Conservation (phyloP, 2,888 invertebrate genomes). For the Cetonia aurata region DNA sequence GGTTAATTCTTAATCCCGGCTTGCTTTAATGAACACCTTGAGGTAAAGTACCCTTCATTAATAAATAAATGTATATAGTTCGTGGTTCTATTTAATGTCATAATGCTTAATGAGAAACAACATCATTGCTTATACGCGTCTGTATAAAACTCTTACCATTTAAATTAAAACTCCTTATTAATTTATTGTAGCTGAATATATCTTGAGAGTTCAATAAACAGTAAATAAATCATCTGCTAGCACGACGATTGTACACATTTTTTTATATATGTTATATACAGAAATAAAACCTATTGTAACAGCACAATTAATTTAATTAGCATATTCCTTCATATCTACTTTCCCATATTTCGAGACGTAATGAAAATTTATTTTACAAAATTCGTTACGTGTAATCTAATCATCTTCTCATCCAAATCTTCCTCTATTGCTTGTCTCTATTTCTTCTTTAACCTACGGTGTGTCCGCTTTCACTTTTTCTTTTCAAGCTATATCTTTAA, state of each 20-base stretch:
- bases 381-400: too few species aligned
- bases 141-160: neutral
- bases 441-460: too few species aligned
- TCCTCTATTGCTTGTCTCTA: too few species aligned
- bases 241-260: too few species aligned
- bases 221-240: slow-evolving; percentile 23
- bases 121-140: slow-evolving; percentile 16
- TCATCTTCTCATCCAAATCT: too few species aligned
- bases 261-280: too few species aligned
- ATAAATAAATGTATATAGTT: slow-evolving; percentile 27
- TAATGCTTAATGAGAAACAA: slow-evolving; percentile 24
- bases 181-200: slow-evolving; percentile 18
- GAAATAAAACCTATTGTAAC: too few species aligned
- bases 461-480: too few species aligned
- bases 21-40: neutral
- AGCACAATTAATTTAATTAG: too few species aligned
- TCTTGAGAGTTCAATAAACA: neutral
- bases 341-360: slow-evolving; percentile 15
- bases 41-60: slow-evolving; percentile 3
- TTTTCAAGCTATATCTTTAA: too few species aligned
- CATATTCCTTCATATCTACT: too few species aligned
- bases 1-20: slow-evolving; percentile 10
- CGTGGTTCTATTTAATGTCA: slow-evolving; percentile 1
- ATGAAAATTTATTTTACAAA: slow-evolving; percentile 29
- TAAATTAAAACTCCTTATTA: slow-evolving; percentile 5